Conservation (phyloP, 30 jellyfish, hydroid and myxozoan species). For the Aurelia sp. region DNA sequence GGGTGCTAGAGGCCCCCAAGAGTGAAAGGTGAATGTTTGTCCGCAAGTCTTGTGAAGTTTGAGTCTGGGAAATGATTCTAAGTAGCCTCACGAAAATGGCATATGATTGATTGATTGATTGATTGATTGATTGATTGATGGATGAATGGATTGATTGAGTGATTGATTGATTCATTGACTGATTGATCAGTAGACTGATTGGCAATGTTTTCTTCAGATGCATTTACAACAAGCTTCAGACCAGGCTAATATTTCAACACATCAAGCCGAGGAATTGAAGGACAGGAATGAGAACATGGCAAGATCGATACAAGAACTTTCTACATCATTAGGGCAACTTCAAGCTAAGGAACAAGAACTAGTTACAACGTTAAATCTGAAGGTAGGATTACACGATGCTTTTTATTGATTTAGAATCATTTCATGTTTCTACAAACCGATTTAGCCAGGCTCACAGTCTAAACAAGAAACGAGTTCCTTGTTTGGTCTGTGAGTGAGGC, state of each 20-base stretch:
- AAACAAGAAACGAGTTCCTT: no score
- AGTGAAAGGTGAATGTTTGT: no score
- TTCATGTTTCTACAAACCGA: no score
- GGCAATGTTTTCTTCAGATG: constrained; percentile 26
- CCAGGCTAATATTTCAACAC: constrained; percentile 69
- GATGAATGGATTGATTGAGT: not conserved
- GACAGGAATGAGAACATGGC: constrained; percentile 83
- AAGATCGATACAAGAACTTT: constrained; percentile 90
- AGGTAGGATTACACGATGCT: constrained; percentile 32
- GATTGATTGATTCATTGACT: not conserved
- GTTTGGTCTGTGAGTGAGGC: no score
- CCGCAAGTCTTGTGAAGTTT: no score
- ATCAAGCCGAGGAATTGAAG: constrained; percentile 84
- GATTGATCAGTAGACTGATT: not conserved
- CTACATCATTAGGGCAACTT: constrained; percentile 79
- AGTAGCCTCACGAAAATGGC: no score
- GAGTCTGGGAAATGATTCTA: no score
- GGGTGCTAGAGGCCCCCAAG: no score
- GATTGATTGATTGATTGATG: not conserved
- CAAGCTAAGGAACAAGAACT: constrained; percentile 92
- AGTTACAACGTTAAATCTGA: constrained; percentile 63
- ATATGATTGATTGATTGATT: not conserved
- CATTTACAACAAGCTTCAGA: constrained; percentile 82
- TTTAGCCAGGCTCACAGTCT: no score
- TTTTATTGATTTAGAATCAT: not conserved